Conservation (phyloP, 1,140 invertebrate species). For the Solen grandis region DNA sequence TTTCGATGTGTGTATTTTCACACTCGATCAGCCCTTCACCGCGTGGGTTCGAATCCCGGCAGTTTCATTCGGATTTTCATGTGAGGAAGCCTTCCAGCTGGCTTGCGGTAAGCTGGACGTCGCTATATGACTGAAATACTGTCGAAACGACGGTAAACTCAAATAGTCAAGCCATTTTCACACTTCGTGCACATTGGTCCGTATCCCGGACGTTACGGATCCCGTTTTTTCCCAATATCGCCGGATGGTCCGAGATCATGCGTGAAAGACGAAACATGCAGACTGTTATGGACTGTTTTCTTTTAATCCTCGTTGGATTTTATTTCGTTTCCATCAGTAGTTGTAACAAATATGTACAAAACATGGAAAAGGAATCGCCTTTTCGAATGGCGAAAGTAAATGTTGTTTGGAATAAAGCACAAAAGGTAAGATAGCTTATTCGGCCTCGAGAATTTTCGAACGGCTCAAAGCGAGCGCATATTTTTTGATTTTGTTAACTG, state of each 20-base stretch:
- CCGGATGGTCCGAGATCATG: not conserved
- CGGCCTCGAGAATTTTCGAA: not conserved
- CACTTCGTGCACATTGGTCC: not conserved
- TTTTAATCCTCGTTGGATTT: not conserved
- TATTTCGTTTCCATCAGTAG: not conserved
- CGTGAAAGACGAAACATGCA: not conserved
- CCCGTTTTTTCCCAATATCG: not conserved
- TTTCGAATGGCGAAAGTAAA: constrained; percentile 93
- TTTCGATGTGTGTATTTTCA: too few species aligned
- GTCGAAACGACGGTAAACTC: too few species aligned
- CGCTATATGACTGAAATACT: too few species aligned
- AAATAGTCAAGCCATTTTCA: too few species aligned
- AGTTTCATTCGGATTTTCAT: too few species aligned
- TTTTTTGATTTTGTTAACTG: not conserved
- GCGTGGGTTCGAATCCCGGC: too few species aligned
- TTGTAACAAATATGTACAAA: not conserved
- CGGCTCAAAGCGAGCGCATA: not conserved
- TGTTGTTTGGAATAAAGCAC: constrained; percentile 91
- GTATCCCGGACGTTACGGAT: not conserved
- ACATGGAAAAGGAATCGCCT: constrained; percentile 85
- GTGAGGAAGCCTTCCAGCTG: too few species aligned
- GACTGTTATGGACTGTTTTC: not conserved
- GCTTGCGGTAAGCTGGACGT: too few species aligned
- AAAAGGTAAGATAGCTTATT: constrained; percentile 84
- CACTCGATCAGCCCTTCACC: too few species aligned